These are phyloP conservation scores for Hoplodrina blanda DNA, from an alignment of 2,888 invertebrate genomes.

Conservation along the genomic window DNA sequence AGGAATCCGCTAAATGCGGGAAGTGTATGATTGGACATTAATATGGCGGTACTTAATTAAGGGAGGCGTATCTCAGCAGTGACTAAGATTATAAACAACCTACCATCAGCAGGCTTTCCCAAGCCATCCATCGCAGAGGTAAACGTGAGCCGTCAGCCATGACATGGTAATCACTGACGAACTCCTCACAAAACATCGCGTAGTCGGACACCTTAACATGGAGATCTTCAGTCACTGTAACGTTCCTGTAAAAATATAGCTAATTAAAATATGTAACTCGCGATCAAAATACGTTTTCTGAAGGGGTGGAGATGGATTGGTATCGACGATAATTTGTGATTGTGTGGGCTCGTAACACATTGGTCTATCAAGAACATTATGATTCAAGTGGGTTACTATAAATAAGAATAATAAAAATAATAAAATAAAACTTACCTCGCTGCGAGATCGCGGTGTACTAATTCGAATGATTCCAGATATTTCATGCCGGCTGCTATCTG, in stretches of 20 bases:
- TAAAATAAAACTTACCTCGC: constrained; percentile 93
- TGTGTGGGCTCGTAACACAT: not conserved
- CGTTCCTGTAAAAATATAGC: constrained; percentile 92
- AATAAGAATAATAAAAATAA: not conserved
- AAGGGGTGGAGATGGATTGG: too few species aligned
- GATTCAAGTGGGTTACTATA: not conserved
- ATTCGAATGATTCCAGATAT: constrained; percentile 96
- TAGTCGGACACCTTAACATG: constrained; percentile 96
- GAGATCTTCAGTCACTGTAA: constrained; percentile 95
- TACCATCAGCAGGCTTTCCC: constrained; percentile 96
- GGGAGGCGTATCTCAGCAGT: not conserved
- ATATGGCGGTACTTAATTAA: too few species aligned
- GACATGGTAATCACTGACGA: constrained; percentile 95
- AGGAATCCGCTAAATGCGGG: too few species aligned
- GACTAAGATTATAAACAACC: constrained; percentile 64
- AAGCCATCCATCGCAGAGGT: constrained; percentile 98
- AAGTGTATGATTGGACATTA: not conserved
- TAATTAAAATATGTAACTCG: not conserved
- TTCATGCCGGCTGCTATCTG: constrained; percentile 98
- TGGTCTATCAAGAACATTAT: constrained; percentile 6
- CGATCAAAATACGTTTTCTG: too few species aligned
- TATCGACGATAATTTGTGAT: not conserved
- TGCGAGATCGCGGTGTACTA: constrained; percentile 97
- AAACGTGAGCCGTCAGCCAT: constrained; percentile 95
- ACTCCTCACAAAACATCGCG: constrained; percentile 95